Percentiles rank a stretch among this genome's conserved stretches.
Evolutionary conservation across 2,797 vertebrate genomes (phyloP).

Genomic region (Rhyacichthys aspro): DNA sequence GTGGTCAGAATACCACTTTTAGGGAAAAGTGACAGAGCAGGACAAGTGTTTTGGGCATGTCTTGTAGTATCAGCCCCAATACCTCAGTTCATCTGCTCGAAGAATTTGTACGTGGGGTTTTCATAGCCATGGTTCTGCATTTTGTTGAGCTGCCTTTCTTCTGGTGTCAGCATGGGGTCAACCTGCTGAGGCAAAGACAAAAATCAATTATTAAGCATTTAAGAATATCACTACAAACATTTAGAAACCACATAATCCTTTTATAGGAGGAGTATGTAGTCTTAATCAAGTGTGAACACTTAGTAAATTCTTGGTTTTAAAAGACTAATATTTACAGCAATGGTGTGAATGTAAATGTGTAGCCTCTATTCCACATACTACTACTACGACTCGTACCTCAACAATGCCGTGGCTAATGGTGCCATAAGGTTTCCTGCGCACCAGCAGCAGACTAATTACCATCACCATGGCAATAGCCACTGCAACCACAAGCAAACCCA

Average conservation of each 20-base stretch:
- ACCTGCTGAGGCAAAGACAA: slow-evolving; percentile 78
- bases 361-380: too few relatives aligned
- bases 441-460: slow-evolving; percentile 88
- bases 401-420: slow-evolving; percentile 94
- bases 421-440: slow-evolving; percentile 91
- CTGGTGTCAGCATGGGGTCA: slow-evolving; percentile 96
- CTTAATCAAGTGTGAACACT: too few relatives aligned
- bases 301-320: too few relatives aligned
- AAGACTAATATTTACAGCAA: too few relatives aligned
- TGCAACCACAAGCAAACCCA: slow-evolving; percentile 89
- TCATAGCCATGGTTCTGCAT: slow-evolving; percentile 98
- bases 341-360: too few relatives aligned
- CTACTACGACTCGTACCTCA: slow-evolving; percentile 79
- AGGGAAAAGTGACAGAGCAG: slow-evolving; percentile 37
- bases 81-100: slow-evolving; percentile 96
- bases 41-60: slow-evolving; percentile 66
- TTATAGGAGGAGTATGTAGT: too few relatives aligned
- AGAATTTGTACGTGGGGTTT: slow-evolving; percentile 99
- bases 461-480: slow-evolving; percentile 92
- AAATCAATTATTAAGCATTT: slow-evolving; percentile 34
- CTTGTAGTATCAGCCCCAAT: slow-evolving; percentile 44
- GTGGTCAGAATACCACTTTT: slow-evolving; percentile 49
- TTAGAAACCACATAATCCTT: background rate
- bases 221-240: slow-evolving; percentile 2
- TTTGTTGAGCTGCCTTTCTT: slow-evolving; percentile 93